Conservation (phyloP, 1,140 invertebrate species). For the Belonocnema kinseyi region DNA sequence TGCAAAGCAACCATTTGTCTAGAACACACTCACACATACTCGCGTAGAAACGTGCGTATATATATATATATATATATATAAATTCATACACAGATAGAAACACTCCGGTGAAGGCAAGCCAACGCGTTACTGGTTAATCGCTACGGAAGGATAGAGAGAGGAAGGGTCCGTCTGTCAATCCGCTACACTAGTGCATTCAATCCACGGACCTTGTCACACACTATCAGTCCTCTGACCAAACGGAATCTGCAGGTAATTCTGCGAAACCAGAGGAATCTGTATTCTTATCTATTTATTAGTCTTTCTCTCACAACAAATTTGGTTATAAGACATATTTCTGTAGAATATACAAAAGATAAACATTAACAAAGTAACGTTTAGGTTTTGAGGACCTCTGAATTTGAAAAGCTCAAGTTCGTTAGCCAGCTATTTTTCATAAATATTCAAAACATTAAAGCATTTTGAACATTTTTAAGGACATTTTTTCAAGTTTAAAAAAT, state of each 20-base stretch:
- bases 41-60: no score
- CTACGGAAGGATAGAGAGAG: neutral
- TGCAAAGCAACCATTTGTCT: conserved; percentile 16
- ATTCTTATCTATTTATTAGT: neutral
- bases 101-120: neutral
- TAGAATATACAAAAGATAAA: no score
- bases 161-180: neutral
- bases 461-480: no score
- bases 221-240: neutral
- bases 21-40: neutral
- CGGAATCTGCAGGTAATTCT: neutral
- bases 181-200: neutral
- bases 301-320: no score
- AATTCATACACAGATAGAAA: neutral
- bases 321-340: no score
- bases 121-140: neutral
- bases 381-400: no score
- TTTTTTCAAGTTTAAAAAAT: no score
- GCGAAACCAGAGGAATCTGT: neutral
- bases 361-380: no score
- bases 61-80: no score
- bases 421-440: no score
- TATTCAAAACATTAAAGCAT: no score
- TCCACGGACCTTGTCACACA: neutral
- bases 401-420: no score